These are phyloP conservation scores for Entosphenus tridentatus DNA, from an alignment of 2,113 vertebrate species.

Conservation along the genomic window DNA sequence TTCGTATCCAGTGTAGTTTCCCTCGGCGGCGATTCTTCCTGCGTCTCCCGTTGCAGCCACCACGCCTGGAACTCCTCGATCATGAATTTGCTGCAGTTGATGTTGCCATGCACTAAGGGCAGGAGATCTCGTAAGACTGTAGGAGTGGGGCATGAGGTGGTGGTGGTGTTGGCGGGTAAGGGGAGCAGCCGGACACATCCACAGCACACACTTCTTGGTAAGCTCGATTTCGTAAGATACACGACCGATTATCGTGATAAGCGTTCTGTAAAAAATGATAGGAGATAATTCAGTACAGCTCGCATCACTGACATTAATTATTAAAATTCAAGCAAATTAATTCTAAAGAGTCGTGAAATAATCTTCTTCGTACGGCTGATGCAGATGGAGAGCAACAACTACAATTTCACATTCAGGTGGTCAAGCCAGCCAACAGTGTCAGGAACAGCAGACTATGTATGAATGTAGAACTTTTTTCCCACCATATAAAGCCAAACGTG, in stretches of 20 bases:
- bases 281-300: background rate
- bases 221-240: background rate
- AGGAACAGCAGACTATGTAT: no score
- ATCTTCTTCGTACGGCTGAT: no score
- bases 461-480: no score
- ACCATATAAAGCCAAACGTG: no score
- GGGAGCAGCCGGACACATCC: background rate
- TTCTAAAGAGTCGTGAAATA: no score
- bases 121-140: conserved; percentile 33
- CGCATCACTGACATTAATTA: background rate
- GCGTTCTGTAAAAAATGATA: background rate
- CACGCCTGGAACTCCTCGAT: conserved; percentile 78
- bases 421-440: no score
- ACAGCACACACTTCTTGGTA: background rate
- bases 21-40: no score
- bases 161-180: conserved; percentile 17
- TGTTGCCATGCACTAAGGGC: conserved; percentile 65
- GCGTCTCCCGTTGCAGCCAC: conserved; percentile 21
- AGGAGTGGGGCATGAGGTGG: background rate
- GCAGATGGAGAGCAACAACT: no score
- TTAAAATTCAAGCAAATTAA: no score
- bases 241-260: background rate
- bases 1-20: no score
- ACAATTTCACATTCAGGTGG: no score
- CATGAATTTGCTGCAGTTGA: conserved; percentile 62